Evolutionary conservation across 2,888 invertebrate genomes (phyloP), one percentile per base, ranked within the genome.

Genomic region (Beris morrisii): DNA sequence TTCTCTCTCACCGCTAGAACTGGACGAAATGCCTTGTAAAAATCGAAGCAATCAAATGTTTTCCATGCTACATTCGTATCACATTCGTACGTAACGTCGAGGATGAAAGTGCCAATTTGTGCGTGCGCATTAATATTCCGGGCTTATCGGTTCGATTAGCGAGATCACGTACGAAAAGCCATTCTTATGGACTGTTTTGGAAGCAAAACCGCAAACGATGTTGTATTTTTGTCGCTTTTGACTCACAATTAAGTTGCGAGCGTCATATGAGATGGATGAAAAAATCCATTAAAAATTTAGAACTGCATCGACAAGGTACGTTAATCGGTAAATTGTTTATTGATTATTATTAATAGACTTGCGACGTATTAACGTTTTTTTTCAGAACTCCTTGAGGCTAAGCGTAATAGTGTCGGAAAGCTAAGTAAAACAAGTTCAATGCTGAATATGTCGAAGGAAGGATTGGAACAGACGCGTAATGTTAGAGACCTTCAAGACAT

Each of bases 181-280:
- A 76, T 66, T 78, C 80, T 1, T 81, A 81, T 69, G 81, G 81
- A 0, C 69, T 81, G 4, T 81, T 79, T 70, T 81, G 81, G 81
- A 79, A 77, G 31, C 78, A 81, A 67, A 79, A 80, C 73, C 78
- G 81, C 4, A 79, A 79, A 13, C 74, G 78, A 65, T 80, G 79
- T 68, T 77, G 76, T 28, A 77, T 80, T 7, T 81, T 80, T 65
- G 78, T 81, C 71, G 77, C 81, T 4, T 72, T 80, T 7, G 81
- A 81, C 52, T 76, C 79, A 0, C 77, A 79, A 67, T 68, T 72
- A 3, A 74, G 75, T 9, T 80, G 77, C 67, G 77, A 79, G 4
- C 74, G 74, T 0, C 81, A 81, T 67, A 81, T 81, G 79, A 79
- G 78, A 70, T 81, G 81, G 81, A 74, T 81, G 43, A 78, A 78